Percentiles rank a stretch among this genome's conserved stretches.
Conservation (phyloP, 1,140 invertebrate species). For the Diorhabda carinulata region DNA sequence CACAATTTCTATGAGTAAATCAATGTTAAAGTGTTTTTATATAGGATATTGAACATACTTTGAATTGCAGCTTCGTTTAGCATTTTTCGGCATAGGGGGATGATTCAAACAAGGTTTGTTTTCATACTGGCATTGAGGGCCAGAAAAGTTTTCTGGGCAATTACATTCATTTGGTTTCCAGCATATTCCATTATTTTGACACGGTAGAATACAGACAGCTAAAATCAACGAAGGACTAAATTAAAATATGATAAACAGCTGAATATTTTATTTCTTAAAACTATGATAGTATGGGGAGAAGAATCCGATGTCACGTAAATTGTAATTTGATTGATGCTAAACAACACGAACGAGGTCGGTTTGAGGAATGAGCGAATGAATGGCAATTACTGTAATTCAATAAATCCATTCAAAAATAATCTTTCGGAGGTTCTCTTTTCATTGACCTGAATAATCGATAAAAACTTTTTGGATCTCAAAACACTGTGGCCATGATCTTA, state of each 20-base stretch:
- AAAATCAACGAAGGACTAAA: constrained; percentile 31
- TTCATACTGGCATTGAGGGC: constrained; percentile 71
- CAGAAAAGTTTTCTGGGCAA: constrained; percentile 68
- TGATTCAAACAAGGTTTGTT: constrained; percentile 64
- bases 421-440: no score
- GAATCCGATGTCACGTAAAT: no score
- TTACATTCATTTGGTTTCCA: constrained; percentile 64
- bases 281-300: no score
- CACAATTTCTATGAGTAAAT: no score
- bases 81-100: constrained; percentile 63
- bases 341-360: no score
- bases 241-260: constrained; percentile 7
- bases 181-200: constrained; percentile 77
- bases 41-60: constrained; percentile 26
- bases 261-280: constrained; percentile 8
- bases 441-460: no score
- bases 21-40: not conserved
- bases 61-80: constrained; percentile 58
- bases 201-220: constrained; percentile 70
- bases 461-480: no score
- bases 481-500: no score
- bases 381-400: no score
- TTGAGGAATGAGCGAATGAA: no score
- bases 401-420: no score
- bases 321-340: no score